These are phyloP conservation scores for Furnarius figulus DNA, from an alignment of 2,113 vertebrate genomes.

Conservation along the genomic window DNA sequence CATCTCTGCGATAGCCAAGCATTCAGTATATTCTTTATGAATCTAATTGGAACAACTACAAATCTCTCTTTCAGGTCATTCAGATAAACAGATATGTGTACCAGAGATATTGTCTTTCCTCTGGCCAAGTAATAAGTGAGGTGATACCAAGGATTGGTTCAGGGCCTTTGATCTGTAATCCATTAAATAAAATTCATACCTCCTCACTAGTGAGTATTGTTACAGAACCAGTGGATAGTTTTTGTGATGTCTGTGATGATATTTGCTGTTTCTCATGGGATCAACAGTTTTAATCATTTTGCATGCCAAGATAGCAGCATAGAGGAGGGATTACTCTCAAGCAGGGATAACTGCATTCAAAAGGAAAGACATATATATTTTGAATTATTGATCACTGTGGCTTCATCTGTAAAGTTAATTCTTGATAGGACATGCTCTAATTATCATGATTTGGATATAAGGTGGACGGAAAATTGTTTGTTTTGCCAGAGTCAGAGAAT, in stretches of 20 bases:
- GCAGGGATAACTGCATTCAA: not conserved
- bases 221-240: not conserved
- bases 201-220: not conserved
- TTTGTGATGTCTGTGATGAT: not conserved
- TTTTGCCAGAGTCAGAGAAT: not conserved
- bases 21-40: not conserved
- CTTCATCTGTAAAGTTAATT: not conserved
- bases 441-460: not conserved
- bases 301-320: not conserved
- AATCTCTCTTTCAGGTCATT: not conserved
- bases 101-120: not conserved
- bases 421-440: not conserved
- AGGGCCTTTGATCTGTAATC: conserved; percentile 13
- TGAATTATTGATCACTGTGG: not conserved
- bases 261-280: not conserved
- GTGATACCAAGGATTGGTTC: not conserved
- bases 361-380: not conserved
- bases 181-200: conserved; percentile 6
- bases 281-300: not conserved
- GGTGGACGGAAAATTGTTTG: not conserved
- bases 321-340: not conserved
- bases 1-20: not conserved
- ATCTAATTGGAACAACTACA: not conserved
- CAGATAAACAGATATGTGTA: not conserved
- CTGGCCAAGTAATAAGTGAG: not conserved